Conservation (phyloP, 2,797 vertebrate species). For the Lutjanus argentimaculatus region DNA sequence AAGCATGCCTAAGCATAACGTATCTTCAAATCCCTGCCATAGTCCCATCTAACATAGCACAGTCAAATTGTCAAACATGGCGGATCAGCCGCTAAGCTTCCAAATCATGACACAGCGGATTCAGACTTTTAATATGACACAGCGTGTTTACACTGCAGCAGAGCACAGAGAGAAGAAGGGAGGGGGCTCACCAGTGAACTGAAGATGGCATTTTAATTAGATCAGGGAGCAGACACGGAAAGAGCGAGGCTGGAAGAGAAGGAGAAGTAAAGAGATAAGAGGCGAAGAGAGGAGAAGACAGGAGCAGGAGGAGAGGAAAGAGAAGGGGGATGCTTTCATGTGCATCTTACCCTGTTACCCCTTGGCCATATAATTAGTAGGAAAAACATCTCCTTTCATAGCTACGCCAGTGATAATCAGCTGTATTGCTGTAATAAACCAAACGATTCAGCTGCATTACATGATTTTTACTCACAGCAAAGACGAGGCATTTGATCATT, state of each 20-base stretch:
- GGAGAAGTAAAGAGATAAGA: conserved; percentile 63
- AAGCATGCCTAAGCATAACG: conserved; percentile 32
- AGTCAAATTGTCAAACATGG: conserved; percentile 67
- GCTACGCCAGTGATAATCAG: conserved; percentile 46
- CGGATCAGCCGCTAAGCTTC: conserved; percentile 63
- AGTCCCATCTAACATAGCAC: conserved; percentile 46
- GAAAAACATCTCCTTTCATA: conserved; percentile 53
- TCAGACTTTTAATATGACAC: conserved; percentile 77
- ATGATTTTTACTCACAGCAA: conserved; percentile 10
- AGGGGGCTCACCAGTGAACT: conserved; percentile 68
- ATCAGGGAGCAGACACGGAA: conserved; percentile 67
- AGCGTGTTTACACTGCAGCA: conserved; percentile 78
- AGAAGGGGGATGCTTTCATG: conserved; percentile 55
- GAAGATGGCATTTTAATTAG: conserved; percentile 83
- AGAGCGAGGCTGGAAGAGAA: conserved; percentile 54
- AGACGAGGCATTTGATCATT: conserved; percentile 6
- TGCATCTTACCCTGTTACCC: conserved; percentile 57
- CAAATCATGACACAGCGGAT: conserved; percentile 77
- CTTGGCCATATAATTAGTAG: conserved; percentile 58
- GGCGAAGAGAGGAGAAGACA: conserved; percentile 40
- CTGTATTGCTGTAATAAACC: conserved; percentile 38
- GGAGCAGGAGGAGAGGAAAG: conserved; percentile 22
- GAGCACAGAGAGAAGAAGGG: conserved; percentile 53
- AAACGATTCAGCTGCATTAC: conserved; percentile 31
- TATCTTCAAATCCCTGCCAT: conserved; percentile 32